Evolutionary conservation across 2,888 invertebrate species (phyloP).

Genomic region (Scrobipalpa costella): DNA sequence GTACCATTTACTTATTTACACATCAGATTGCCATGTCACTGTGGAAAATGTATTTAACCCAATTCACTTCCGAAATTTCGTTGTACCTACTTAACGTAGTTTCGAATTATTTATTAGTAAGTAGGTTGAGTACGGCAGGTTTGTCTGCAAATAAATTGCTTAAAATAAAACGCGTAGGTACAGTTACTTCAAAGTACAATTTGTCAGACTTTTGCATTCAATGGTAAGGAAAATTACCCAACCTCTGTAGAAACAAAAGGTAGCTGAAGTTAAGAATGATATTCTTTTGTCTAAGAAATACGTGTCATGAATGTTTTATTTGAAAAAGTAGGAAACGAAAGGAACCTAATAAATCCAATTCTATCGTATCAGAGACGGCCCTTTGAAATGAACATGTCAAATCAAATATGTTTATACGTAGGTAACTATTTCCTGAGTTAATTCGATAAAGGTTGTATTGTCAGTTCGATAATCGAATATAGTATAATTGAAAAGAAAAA

Average conservation of each 20-base stretch:
- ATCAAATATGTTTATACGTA: neutral
- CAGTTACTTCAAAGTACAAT: neutral
- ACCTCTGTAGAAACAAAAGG: constrained; percentile 9
- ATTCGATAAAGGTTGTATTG: too few species aligned
- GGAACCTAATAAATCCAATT: constrained; percentile 19
- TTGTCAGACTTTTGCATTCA: constrained; percentile 3
- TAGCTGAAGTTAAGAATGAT: neutral
- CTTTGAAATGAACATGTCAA: neutral
- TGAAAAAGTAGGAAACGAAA: constrained; percentile 18
- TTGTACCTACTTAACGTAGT: too few species aligned
- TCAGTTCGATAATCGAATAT: too few species aligned
- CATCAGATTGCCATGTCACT: too few species aligned
- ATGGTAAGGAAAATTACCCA: constrained; percentile 16
- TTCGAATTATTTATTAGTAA: neutral
- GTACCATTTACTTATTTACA: neutral
- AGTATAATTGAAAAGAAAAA: too few species aligned
- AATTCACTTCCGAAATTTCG: too few species aligned
- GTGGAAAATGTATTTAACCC: too few species aligned
- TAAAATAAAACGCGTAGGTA: neutral
- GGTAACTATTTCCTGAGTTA: too few species aligned
- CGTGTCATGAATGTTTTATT: constrained; percentile 23
- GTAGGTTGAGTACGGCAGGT: neutral
- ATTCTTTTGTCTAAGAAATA: constrained; percentile 18
- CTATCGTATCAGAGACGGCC: constrained; percentile 19
- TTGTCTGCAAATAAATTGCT: neutral